Evolutionary conservation across 2,888 invertebrate genomes (phyloP), one percentile per base, ranked within the genome.

Genomic region (Cosmorhoe ocellata): DNA sequence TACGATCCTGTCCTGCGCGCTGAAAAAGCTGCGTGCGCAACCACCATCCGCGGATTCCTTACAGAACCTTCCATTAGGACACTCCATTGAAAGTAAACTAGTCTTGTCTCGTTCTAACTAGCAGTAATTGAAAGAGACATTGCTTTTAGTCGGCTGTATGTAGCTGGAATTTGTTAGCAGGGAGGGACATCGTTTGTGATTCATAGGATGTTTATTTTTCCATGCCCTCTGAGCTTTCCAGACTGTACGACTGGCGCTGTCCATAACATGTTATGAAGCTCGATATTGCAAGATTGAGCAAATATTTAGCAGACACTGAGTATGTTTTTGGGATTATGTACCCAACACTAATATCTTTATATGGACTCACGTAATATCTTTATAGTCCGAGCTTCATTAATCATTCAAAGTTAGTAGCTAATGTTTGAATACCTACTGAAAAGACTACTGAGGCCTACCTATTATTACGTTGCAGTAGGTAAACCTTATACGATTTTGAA

Each of bases 11-110:
- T 83, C 89, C 85, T 89, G 89, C 88, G 89, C 89, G 74, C 81
- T 88, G 80, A 77, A 81, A 79, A 61, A 67, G 56, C 63, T 88
- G 89, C 89, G 89, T 87, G 89, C 89, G 89, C 89, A 88, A 32
- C 59, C 51, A 44, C 64, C 67, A 65, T 62, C 63, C 71, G 75
- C 63, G 74, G 67, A 68, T 74, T 74, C 76, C 79, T 74, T 68
- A 61, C 63, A 58, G 62, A 66, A 64, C 58, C 66, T 64, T 52
- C 69, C 63, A 72, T 66, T 56, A 58, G 65, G n/a, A 50, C 61
- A 63, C 53, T 64, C 63, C 66, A 74, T 69, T 72, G 65, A 74
- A 67, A 64, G 62, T 41, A 58, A 61, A 59, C 31, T 57, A 59
- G 56, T 14, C 33, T 41, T 53, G 44, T 78, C 76, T 58, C 59